Evolutionary conservation across 2,113 vertebrate species (phyloP).

Genomic region (Triplophysa rosa): DNA sequence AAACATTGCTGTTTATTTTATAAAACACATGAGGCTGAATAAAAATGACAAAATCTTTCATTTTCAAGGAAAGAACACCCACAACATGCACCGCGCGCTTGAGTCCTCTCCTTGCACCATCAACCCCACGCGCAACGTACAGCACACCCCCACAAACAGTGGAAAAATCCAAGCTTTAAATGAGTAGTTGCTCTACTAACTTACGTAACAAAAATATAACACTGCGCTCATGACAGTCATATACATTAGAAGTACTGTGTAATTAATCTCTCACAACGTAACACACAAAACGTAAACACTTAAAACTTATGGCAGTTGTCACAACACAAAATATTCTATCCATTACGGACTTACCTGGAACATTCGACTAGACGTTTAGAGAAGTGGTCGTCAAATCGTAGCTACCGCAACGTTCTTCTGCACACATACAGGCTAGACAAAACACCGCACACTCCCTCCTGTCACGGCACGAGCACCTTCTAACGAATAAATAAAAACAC

Average conservation of each 20-base stretch:
- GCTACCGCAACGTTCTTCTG: neutral
- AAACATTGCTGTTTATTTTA: too few relatives aligned
- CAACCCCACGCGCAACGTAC: neutral
- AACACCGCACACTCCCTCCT: neutral
- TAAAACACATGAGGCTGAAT: too few relatives aligned
- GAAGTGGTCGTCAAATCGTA: slow-evolving; percentile 9
- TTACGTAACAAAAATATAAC: neutral
- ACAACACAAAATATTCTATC: neutral
- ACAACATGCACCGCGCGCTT: too few relatives aligned
- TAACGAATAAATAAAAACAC: neutral
- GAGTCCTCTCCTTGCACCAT: neutral
- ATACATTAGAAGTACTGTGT: neutral
- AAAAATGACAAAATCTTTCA: too few relatives aligned
- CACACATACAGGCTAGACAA: neutral
- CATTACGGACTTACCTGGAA: neutral
- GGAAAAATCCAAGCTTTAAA: neutral
- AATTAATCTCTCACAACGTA: neutral
- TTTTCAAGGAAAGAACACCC: too few relatives aligned
- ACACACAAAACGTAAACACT: too few relatives aligned
- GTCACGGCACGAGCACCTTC: neutral
- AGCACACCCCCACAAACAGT: neutral
- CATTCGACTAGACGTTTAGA: neutral
- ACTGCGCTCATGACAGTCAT: neutral
- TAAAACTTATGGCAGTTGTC: too few relatives aligned
- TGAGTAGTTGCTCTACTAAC: neutral